Evolutionary conservation across 2,797 vertebrate species (phyloP), one percentile per base, ranked within the genome.

Genomic region (Meda fulgida): DNA sequence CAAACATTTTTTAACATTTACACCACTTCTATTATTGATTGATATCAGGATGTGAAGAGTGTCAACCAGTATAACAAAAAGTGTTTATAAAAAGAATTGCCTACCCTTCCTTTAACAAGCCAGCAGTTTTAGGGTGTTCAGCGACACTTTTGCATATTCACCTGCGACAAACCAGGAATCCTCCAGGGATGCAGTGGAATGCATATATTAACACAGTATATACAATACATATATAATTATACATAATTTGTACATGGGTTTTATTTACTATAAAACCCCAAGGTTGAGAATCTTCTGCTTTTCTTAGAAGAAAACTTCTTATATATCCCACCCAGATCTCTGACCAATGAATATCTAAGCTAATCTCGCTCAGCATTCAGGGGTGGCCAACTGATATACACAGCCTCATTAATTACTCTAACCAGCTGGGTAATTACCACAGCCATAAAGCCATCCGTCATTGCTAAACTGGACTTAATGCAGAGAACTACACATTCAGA

Each of bases 381-480:
- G 66, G 79, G 79, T 70, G 79, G 75, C 36, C 83, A 58, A 69
- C 36, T 78, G 83, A 79, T 84, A 71, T 78, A 78, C 53, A 84
- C 66, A 71, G 76, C 36, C 83, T 71, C 75, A 84, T 71, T 60
- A 84, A 84, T 84, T 78, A 60, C 76, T 48, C 53, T 60, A 84
- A 79, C 83, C 76, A 71, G 36, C 66, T 78, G 83, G 51, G 51
- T 84, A 84, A 84, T 84, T 84, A 84, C 38, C 21, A 63, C 66
- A 71, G 65, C 76, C 76, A 79, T 70, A 19, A 71, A 78, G 53
- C 76, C 29, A 79, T 84, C 66, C 31, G 21, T 84, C 76, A 71
- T 71, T 71, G 66, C 53, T 78, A 78, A 84, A 84, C 83, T 71
- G 83, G 66, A 63, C 83, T 46, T 78, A 69, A 51, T n/a, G 18